Evolutionary conservation across 1,140 invertebrate genomes (phyloP).

Genomic region (Caenorhabditis remanei): DNA sequence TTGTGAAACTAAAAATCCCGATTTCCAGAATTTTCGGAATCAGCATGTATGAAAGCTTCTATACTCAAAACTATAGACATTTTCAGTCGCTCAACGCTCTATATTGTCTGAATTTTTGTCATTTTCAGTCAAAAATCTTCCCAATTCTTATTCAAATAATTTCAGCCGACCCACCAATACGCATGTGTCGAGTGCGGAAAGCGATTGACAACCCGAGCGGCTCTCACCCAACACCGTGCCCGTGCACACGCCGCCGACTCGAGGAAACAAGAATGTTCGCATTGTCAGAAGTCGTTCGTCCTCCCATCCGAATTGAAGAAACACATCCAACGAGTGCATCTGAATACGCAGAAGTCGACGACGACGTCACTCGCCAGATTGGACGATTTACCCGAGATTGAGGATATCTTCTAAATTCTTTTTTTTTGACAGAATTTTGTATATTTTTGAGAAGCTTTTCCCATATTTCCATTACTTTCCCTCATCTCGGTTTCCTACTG

Average conservation of each 20-base stretch:
- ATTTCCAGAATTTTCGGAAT: too few relatives aligned
- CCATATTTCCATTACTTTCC: too few relatives aligned
- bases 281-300: not conserved
- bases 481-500: too few relatives aligned
- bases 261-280: not conserved
- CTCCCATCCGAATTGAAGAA: conserved; percentile 5
- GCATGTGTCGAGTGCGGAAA: conserved; percentile 27
- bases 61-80: too few relatives aligned
- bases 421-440: too few relatives aligned
- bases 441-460: too few relatives aligned
- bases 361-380: not conserved
- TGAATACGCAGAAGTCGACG: not conserved
- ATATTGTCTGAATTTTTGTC: too few relatives aligned
- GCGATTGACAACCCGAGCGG: conserved; percentile 15
- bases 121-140: too few relatives aligned
- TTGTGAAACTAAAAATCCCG: too few relatives aligned
- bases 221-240: not conserved
- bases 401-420: not conserved
- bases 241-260: not conserved
- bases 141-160: not conserved
- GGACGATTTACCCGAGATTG: not conserved
- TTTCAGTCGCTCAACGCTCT: too few relatives aligned
- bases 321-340: conserved; percentile 13
- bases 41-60: too few relatives aligned
- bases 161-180: conserved; percentile 33